These are phyloP conservation scores for Tribolium madens DNA, from an alignment of 1,140 invertebrate genomes.

Conservation along the genomic window DNA sequence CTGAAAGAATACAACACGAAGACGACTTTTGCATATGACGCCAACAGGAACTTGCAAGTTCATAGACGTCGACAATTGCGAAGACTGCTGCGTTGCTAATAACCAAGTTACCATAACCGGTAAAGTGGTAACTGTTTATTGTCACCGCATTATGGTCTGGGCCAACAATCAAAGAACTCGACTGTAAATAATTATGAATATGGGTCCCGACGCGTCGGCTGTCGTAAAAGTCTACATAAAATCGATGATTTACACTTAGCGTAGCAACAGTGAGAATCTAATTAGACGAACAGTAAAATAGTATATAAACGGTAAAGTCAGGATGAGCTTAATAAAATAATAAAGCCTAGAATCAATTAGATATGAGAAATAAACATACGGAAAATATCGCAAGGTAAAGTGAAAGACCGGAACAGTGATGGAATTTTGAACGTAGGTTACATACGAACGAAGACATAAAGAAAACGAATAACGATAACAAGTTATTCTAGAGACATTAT, in stretches of 20 bases:
- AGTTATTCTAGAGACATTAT: constrained; percentile 30
- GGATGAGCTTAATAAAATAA: not conserved
- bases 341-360: constrained; percentile 23
- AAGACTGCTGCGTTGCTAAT: no score
- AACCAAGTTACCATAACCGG: no score
- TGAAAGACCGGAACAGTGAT: not conserved
- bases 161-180: constrained; percentile 8
- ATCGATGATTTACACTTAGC: constrained; percentile 23
- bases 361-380: not conserved
- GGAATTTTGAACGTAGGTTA: not conserved
- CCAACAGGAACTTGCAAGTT: no score
- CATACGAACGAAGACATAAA: constrained; percentile 27
- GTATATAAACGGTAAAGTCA: not conserved
- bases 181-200: constrained; percentile 25
- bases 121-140: not conserved
- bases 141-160: not conserved
- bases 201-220: constrained; percentile 20
- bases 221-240: constrained; percentile 28
- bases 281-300: constrained; percentile 15
- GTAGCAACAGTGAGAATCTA: not conserved
- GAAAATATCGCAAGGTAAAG: not conserved
- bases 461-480: constrained; percentile 37
- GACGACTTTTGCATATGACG: not conserved
- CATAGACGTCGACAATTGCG: no score
- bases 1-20: no score